Evolutionary conservation across 2,888 invertebrate genomes (phyloP).

Genomic region (Thecocarcelia acutangulata): DNA sequence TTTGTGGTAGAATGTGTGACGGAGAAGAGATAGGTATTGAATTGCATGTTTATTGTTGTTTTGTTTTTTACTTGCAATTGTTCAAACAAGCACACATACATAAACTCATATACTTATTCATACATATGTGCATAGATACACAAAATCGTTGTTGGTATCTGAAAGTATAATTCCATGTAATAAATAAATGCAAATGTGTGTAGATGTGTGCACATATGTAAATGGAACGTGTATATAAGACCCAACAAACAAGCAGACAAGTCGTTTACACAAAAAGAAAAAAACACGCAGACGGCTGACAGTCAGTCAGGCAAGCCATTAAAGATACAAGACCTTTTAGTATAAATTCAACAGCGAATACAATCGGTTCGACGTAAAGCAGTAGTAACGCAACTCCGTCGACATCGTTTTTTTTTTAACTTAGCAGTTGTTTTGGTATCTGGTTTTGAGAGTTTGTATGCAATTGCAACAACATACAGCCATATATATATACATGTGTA

Average conservation of each 20-base stretch:
- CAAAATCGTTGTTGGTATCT: not conserved
- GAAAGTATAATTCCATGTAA: constrained; percentile 1
- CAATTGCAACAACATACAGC: too few relatives aligned
- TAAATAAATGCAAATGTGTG: not conserved
- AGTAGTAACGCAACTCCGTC: constrained; percentile 25
- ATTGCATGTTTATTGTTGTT: not conserved
- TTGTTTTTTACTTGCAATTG: not conserved
- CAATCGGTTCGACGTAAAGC: constrained; percentile 59
- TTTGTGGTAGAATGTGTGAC: not conserved
- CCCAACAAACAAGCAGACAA: constrained; percentile 14
- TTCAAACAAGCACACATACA: not conserved
- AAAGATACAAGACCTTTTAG: constrained; percentile 65
- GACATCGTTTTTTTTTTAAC: constrained; percentile 5
- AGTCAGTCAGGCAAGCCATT: constrained; percentile 43
- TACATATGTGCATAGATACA: not conserved
- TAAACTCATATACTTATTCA: not conserved
- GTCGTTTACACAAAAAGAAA: not conserved
- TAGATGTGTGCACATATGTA: not conserved
- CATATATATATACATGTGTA: too few relatives aligned
- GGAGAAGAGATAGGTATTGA: constrained; percentile 4
- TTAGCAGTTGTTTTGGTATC: not conserved
- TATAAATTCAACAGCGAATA: constrained; percentile 68
- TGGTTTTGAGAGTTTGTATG: not conserved
- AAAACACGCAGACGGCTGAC: constrained; percentile 22
- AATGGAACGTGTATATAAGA: constrained; percentile 26